Evolutionary conservation across 2,113 vertebrate genomes (phyloP), one percentile per base, ranked within the genome.

Genomic region (Syngnathus typhle): DNA sequence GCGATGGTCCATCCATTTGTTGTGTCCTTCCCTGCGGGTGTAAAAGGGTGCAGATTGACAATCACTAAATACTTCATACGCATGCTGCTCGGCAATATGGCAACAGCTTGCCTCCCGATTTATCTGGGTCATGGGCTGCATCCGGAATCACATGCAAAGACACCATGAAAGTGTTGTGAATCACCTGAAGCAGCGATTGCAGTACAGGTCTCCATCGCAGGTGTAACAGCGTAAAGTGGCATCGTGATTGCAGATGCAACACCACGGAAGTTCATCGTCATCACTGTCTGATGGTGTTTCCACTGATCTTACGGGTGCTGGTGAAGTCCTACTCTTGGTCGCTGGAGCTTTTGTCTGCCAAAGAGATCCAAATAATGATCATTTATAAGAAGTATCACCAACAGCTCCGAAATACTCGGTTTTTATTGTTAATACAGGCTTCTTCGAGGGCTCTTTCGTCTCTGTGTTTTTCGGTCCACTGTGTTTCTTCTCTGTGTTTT

Each of bases 231-330:
- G 94, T 55, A 99, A 63, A 0, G 82, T 81, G 65, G 96, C 96
- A 1, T 98, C 93, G 46, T 92, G 90, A 0, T 96, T 96, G 84
- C 97, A 99, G 89, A 99, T 97, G 80, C 94, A 98, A 84, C 97
- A 99, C 97, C 97, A 99, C 7, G 95, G 96, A 75, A 99, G 90
- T 82, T 97, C 94, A 3, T 96, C 94, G 0, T 93, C 94, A 15
- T 93, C 91, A 2, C 90, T 92, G 71, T 90, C 87, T 44, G 89
- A 82, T n/a, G 75, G 60, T 55, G 69, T 85, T 38, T 65, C 64
- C 6, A 6, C 60, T n/a, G 60, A 23, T 56, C 70, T 72, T 46
- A 69, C 52, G 2, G 73, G 44, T 64, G 82, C 75, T 13, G 74
- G 37, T 41, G 82, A 67, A 52, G 51, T 81, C 52, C 69, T 78